Evolutionary conservation across 2,113 vertebrate genomes (phyloP), one percentile per base, ranked within the genome.

Genomic region (Syngnathoides biaculeatus): DNA sequence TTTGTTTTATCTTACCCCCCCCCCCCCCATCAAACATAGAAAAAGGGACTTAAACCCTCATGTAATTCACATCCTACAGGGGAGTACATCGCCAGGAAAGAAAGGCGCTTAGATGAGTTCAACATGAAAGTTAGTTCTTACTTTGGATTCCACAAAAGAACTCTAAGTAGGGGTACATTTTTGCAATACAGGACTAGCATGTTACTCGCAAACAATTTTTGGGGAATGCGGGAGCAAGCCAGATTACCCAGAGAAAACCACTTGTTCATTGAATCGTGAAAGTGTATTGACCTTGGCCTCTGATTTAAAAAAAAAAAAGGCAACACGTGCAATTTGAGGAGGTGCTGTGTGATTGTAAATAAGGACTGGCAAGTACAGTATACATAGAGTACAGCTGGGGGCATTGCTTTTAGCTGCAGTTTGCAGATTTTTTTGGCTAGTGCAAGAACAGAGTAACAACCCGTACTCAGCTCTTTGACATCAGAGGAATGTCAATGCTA

Each of bases 401-500:
- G 19, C 22, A n/a, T 73, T 66, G 22, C 35, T 35, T 65, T n/a
- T 60, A 50, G 63, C 27, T 40, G 75, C 53, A 63, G 38, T 27
- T 52, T 65, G 55, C 61, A 45, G 45, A 5, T 45, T 45, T 62
- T 65, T 73, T 52, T 50, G 57, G 73, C 39, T 76, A 60, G 64
- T 69, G 77, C 72, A 78, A 73, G 72, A 79, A 80, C 38, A 80
- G 71, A 58, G 65, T 30, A 76, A 62, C 71, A 73, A 64, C 68
- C 62, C 42, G 22, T 69, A 70, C 71, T 80, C 68, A 27, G 74
- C 72, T 84, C 78, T 76, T 35, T 75, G 78, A 84, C 74, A 79
- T 75, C 66, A 79, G 75, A 79, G 74, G 83, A 73, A 75, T 70
- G 72, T 74, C 78, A 80, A 63, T 73, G 67, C 85, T 84, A 87